Evolutionary conservation across 2,797 vertebrate species (phyloP).

Genomic region (Thunnus albacares): DNA sequence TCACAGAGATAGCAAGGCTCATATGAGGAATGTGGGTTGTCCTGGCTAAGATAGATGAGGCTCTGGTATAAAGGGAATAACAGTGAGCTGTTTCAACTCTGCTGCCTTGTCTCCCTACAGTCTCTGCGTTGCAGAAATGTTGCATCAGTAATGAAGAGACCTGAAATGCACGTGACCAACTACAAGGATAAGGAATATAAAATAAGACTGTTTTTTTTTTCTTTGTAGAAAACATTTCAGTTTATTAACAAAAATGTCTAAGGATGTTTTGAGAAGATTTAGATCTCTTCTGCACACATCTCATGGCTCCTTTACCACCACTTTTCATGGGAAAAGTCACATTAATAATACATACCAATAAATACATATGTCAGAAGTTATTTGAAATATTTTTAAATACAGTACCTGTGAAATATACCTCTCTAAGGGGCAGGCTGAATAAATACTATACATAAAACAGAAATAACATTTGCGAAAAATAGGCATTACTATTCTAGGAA

Average conservation of each 20-base stretch:
- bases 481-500: background rate
- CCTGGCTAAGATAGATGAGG: slow-evolving; percentile 80
- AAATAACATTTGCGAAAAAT: background rate
- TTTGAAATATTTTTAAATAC: background rate
- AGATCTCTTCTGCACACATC: background rate
- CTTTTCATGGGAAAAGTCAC: background rate
- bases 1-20: slow-evolving; percentile 75
- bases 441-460: background rate
- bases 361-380: background rate
- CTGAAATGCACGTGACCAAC: slow-evolving; percentile 51
- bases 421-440: background rate
- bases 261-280: background rate
- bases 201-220: background rate
- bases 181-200: slow-evolving; percentile 21
- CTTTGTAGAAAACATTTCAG: background rate
- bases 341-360: background rate
- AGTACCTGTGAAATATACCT: background rate
- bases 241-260: slow-evolving; percentile 2
- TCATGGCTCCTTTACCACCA: background rate
- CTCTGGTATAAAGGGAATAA: slow-evolving; percentile 78
- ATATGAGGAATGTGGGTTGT: slow-evolving; percentile 82
- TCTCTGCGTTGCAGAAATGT: slow-evolving; percentile 66
- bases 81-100: slow-evolving; percentile 70
- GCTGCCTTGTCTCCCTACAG: slow-evolving; percentile 52
- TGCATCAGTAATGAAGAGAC: slow-evolving; percentile 68